These are phyloP conservation scores for Drosophila obscura DNA, from an alignment of 1,140 invertebrate species.

Conservation along the genomic window DNA sequence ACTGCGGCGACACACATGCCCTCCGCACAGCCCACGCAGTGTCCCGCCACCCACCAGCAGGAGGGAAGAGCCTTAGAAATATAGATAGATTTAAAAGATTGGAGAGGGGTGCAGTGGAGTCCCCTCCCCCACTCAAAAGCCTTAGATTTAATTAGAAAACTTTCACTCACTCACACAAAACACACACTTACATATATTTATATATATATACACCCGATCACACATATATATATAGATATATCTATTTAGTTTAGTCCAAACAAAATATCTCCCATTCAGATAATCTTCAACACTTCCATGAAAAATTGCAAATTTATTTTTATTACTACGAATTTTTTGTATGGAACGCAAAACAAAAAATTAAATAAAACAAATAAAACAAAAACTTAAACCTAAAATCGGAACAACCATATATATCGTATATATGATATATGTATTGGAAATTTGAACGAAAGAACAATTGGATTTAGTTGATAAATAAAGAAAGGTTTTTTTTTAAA, in stretches of 20 bases:
- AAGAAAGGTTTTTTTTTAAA: slow-evolving; percentile 61
- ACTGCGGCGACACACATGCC: slow-evolving; percentile 35
- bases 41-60: neutral
- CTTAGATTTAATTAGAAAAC: slow-evolving; percentile 41
- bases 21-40: slow-evolving; percentile 23
- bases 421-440: slow-evolving; percentile 31
- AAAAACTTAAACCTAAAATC: neutral
- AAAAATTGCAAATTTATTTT: slow-evolving; percentile 35
- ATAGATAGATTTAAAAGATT: neutral
- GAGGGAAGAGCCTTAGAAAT: neutral
- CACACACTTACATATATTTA: slow-evolving; percentile 28
- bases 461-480: slow-evolving; percentile 52
- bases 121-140: neutral
- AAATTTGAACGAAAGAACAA: slow-evolving; percentile 29
- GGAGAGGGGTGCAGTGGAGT: neutral
- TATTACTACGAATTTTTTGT: slow-evolving; percentile 31
- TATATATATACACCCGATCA: slow-evolving; percentile 15
- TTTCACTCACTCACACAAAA: slow-evolving; percentile 46
- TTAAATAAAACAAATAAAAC: neutral
- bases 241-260: slow-evolving; percentile 38
- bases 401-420: slow-evolving; percentile 9
- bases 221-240: slow-evolving; percentile 32
- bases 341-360: neutral
- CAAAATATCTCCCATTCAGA: neutral
- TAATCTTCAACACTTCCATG: slow-evolving; percentile 41